A percentile compares a stretch with the other conserved stretches of the same genome.
phyloP scores from a whole-genome alignment of 2,888 invertebrate species.

The Pardosa pseudoannulata region DNA sequence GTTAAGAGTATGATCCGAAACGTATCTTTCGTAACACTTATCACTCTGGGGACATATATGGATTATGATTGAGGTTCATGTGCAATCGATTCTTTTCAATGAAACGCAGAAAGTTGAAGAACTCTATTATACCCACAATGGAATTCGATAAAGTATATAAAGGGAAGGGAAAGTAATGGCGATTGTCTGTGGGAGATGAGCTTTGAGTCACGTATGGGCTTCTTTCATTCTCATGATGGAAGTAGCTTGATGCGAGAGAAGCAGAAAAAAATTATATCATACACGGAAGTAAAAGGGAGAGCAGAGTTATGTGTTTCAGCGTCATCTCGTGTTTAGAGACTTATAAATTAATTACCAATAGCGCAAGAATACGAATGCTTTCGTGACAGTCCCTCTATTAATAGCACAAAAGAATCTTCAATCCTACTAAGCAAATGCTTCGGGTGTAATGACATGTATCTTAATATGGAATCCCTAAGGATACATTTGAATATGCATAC shows the following conservation, averaged over 20 bases:
- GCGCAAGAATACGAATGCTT: no score
- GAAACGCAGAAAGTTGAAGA: background rate
- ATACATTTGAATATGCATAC: no score
- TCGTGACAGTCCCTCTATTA: no score
- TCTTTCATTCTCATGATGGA: background rate
- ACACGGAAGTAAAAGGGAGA: no score
- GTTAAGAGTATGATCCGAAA: background rate
- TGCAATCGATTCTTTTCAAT: slow-evolving; percentile 9
- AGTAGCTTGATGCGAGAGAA: background rate
- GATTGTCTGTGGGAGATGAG: background rate
- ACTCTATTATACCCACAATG: slow-evolving; percentile 10
- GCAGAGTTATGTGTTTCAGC: no score
- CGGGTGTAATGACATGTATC: no score
- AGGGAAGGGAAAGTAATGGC: background rate
- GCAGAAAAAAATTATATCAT: no score
- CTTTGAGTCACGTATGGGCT: background rate
- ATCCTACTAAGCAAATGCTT: no score
- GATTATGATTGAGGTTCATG: background rate
- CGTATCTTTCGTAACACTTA: background rate
- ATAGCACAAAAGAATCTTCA: no score
- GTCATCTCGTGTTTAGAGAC: no score
- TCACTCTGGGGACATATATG: background rate
- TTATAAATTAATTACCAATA: no score
- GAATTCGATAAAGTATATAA: slow-evolving; percentile 13
- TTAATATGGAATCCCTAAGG: no score